Conservation (phyloP, 2,888 invertebrate species). For the Corythucha ciliata region DNA sequence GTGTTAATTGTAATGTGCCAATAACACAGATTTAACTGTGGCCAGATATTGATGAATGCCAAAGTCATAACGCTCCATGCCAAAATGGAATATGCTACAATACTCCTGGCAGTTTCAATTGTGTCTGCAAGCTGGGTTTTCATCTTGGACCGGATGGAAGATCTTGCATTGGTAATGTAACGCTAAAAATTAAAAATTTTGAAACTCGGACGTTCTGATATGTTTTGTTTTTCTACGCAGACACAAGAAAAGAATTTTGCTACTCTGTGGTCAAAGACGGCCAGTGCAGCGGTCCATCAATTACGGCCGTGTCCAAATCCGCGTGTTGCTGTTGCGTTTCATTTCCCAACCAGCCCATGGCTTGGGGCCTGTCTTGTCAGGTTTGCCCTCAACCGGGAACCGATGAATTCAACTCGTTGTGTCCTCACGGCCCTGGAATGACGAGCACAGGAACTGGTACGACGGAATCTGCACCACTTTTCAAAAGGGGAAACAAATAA, state of each 20-base stretch:
- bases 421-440: conserved; percentile 67
- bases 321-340: conserved; percentile 73
- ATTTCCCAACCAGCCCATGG: conserved; percentile 56
- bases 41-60: conserved; percentile 60
- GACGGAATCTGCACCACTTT: conserved; percentile 7
- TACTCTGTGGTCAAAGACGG: conserved; percentile 69
- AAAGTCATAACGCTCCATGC: conserved; percentile 48
- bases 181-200: not conserved
- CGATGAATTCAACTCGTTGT: conserved; percentile 59
- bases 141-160: conserved; percentile 65
- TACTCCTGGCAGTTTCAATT: conserved; percentile 59
- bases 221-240: conserved; percentile 43
- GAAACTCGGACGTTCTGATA: not conserved
- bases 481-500: not conserved
- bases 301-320: conserved; percentile 69
- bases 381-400: conserved; percentile 63
- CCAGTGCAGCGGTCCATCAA: conserved; percentile 65
- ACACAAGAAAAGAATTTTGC: conserved; percentile 71
- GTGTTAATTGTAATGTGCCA: conserved; percentile 21
- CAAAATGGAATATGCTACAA: conserved; percentile 60
- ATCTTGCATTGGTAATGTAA: conserved; percentile 57
- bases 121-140: conserved; percentile 59
- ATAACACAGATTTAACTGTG: conserved; percentile 28
- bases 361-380: conserved; percentile 73
- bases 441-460: conserved; percentile 68